A percentile compares a stretch with the other conserved stretches of the same genome.
These are phyloP conservation scores for Cisticola juncidis DNA, from an alignment of 2,113 vertebrate genomes.

Conservation along the genomic window DNA sequence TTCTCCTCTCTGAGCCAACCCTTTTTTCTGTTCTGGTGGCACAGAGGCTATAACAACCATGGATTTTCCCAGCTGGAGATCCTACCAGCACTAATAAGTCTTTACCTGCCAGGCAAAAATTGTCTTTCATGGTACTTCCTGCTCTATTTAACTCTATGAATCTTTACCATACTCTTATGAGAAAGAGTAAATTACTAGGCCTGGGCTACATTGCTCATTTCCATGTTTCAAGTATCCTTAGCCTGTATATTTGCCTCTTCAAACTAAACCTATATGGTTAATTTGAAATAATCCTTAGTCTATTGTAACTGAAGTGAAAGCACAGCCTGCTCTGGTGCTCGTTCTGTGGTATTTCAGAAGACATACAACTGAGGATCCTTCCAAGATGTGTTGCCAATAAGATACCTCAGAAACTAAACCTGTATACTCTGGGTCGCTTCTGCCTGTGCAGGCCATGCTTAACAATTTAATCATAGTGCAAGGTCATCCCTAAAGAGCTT, in stretches of 20 bases:
- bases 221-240: neutral
- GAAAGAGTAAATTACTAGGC: neutral
- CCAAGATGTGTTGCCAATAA: neutral
- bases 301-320: neutral
- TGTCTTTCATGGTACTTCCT: neutral
- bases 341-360: neutral
- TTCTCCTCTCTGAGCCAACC: slow-evolving; percentile 13
- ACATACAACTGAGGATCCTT: neutral
- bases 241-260: neutral
- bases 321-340: neutral
- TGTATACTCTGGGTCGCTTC: neutral
- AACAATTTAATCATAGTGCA: neutral
- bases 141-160: neutral
- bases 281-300: neutral
- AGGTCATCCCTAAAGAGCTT: neutral
- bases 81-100: neutral
- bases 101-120: slow-evolving; percentile 14
- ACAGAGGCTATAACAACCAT: neutral
- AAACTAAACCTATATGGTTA: neutral
- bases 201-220: neutral
- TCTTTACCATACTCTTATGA: neutral
- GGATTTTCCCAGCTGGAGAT: slow-evolving; percentile 29
- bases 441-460: neutral
- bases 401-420: neutral
- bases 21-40: slow-evolving; percentile 46